Percentiles rank a stretch among this genome's conserved stretches.
Evolutionary conservation across 2,113 vertebrate genomes (phyloP).

Genomic region (Setophaga petechia): DNA sequence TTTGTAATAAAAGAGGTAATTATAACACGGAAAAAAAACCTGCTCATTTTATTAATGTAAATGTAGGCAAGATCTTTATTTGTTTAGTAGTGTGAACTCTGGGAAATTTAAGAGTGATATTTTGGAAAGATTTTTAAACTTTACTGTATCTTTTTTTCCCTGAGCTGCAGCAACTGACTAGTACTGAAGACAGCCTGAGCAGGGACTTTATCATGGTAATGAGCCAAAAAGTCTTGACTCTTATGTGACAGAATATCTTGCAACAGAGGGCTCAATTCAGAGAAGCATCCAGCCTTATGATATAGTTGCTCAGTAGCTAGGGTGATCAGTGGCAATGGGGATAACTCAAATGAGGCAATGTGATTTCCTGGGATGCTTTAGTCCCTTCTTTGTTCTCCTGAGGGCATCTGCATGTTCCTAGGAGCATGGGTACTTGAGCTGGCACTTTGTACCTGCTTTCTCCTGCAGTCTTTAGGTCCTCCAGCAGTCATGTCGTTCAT

Average conservation of each 20-base stretch:
- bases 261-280: not conserved
- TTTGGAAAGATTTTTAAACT: not conserved
- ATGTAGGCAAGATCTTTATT: not conserved
- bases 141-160: not conserved
- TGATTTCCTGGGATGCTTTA: not conserved
- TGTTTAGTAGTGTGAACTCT: not conserved
- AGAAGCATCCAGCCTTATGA: not conserved
- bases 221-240: not conserved
- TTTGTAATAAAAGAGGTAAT: not conserved
- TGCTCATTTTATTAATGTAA: not conserved
- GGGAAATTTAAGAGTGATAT: not conserved
- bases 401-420: not conserved
- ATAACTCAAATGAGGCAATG: not conserved
- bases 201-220: not conserved
- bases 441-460: not conserved
- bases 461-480: not conserved
- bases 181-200: not conserved
- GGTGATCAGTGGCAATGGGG: accelerated
- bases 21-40: not conserved
- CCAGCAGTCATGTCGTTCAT: not conserved
- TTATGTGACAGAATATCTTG: not conserved
- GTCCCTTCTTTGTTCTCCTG: not conserved
- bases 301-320: not conserved
- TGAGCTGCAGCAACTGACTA: not conserved
- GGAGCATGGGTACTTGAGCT: not conserved